These are phyloP conservation scores for Sminthurides bifidus DNA, from an alignment of 1,140 invertebrate species.

Conservation along the genomic window DNA sequence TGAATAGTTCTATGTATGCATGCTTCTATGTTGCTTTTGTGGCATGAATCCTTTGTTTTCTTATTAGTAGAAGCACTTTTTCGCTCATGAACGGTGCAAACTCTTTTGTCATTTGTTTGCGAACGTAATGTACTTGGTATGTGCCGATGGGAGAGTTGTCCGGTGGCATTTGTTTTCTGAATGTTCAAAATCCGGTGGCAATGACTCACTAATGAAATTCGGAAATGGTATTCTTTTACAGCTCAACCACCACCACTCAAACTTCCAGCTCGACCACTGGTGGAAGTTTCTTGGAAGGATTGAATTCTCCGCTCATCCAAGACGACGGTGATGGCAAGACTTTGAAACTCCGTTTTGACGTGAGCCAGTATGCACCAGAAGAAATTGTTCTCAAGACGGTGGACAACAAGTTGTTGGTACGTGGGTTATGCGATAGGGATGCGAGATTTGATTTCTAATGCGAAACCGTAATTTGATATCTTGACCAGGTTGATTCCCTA, in stretches of 20 bases:
- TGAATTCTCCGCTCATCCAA: conserved; percentile 83
- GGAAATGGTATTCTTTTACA: conserved; percentile 25
- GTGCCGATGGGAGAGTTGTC: too few species aligned
- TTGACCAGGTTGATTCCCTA: not conserved
- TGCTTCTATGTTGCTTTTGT: too few species aligned
- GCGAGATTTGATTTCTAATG: not conserved
- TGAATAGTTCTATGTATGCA: too few species aligned
- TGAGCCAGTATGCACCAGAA: conserved; percentile 80
- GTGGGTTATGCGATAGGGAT: too few species aligned
- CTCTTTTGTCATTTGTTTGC: too few species aligned
- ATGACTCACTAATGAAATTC: too few species aligned
- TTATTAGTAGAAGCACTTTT: too few species aligned
- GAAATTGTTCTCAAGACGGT: conserved; percentile 94
- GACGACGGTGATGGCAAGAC: conserved; percentile 80
- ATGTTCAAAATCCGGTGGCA: too few species aligned
- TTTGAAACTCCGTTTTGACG: conserved; percentile 82
- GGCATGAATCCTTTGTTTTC: too few species aligned
- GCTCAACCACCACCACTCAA: conserved; percentile 32
- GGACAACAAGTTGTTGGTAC: conserved; percentile 86
- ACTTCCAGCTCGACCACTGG: conserved; percentile 34
- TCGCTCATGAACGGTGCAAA: too few species aligned
- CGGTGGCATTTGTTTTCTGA: too few species aligned
- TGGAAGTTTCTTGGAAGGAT: conserved; percentile 49
- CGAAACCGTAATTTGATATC: not conserved
- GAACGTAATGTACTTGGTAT: too few species aligned